Evolutionary conservation across 2,797 vertebrate genomes (phyloP), one percentile per base, ranked within the genome.

Genomic region (Sternarchorhynchus goeldii): DNA sequence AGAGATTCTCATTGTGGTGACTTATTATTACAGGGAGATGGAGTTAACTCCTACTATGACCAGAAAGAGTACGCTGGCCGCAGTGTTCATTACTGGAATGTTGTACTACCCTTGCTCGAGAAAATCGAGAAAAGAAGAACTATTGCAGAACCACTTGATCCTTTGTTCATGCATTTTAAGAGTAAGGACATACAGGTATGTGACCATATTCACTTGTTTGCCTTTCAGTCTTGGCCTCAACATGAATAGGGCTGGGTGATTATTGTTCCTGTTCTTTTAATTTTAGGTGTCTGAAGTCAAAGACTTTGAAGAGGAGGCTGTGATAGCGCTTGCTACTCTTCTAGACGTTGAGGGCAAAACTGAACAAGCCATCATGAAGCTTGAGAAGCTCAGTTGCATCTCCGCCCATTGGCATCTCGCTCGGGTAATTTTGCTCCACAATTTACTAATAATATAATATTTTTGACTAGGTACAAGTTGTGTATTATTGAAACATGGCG

Each of bases 1-100:
- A 39, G 6, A 29, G 31, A 36, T 2, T n/a, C 16, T 25, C 25
- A 25, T 25, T 25, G 25, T 67, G 29, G 21, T 68, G 65, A 21
- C n/a, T 62, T 60, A n/a, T 18, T 4, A 65, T n/a, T 59, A 18
- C 85, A 99, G 98, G 95, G 94, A 41, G 89, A 90, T 74, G 90
- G 89, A 21, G 87, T 96, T 80, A 96, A 97, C 90, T 98, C 96
- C 0, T 98, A 96, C 88, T 97, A 98, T 77, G 97, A 97, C 86
- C 97, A 96, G 89, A 96, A 96, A 78, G 97, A 98, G 65, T 99
- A 98, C 80, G 91, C 96, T 65, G 92, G 93, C 56, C 95, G 98
- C 78, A 95, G 97, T 73, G 95, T 97, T 70, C 95, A 96, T 89
- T 99, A 98, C 86, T 99, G 98, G 98, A 95, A 93, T 84, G 93